Percentiles rank a stretch among this genome's conserved stretches.
Evolutionary conservation across 1,140 invertebrate species (phyloP).

Genomic region (Apis dorsata): DNA sequence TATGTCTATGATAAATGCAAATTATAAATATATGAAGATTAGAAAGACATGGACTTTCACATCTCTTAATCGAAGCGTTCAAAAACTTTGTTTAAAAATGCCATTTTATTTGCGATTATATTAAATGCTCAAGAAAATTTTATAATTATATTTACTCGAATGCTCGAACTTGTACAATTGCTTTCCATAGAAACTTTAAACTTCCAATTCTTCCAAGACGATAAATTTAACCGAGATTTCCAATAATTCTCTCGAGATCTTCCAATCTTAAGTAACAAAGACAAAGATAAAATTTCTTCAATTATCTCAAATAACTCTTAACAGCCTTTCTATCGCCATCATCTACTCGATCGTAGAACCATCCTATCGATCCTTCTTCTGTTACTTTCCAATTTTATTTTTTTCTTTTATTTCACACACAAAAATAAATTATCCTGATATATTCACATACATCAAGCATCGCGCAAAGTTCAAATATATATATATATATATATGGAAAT

Average conservation of each 20-base stretch:
- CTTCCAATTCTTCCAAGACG: not conserved
- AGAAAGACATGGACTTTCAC: too few species aligned
- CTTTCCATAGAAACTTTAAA: not conserved
- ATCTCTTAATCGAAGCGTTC: too few species aligned
- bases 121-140: too few species aligned
- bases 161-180: not conserved
- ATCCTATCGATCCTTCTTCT: slow-evolving; percentile 25
- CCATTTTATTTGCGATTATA: too few species aligned
- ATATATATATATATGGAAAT: not conserved
- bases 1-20: too few species aligned
- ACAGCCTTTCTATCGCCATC: slow-evolving; percentile 19
- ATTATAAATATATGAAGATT: too few species aligned
- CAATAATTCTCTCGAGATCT: not conserved
- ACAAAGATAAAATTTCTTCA: not conserved
- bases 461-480: not conserved
- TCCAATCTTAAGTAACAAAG: not conserved
- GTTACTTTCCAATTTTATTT: not conserved
- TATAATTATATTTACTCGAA: too few species aligned
- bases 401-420: slow-evolving; percentile 19
- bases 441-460: slow-evolving; percentile 3
- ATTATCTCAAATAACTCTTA: too few species aligned
- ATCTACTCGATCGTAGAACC: slow-evolving; percentile 10
- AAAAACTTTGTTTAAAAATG: too few species aligned
- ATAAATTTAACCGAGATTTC: not conserved
- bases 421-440: not conserved